Percentiles rank a stretch among this genome's conserved stretches.
phyloP scores from a whole-genome alignment of 2,888 invertebrate genomes.

The Lithophane ornitopus region DNA sequence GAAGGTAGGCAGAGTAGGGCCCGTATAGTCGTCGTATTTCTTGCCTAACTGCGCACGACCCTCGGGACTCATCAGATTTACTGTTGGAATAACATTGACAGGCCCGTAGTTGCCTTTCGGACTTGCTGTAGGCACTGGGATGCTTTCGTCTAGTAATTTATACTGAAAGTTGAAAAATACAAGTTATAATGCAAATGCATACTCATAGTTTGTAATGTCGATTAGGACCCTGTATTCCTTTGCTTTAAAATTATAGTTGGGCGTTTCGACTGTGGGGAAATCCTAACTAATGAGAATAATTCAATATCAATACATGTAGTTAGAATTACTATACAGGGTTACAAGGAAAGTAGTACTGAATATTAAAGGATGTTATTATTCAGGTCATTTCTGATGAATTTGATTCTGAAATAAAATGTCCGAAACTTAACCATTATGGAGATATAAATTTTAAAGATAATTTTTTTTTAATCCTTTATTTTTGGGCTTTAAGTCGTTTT shows the following conservation, averaged over 20 bases:
- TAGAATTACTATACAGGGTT: too few relatives aligned
- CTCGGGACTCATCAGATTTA: slow-evolving; percentile 83
- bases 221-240: neutral
- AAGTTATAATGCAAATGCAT: neutral
- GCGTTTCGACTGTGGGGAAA: too few relatives aligned
- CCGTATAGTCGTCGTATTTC: slow-evolving; percentile 74
- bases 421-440: too few relatives aligned
- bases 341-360: too few relatives aligned
- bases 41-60: slow-evolving; percentile 80
- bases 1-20: slow-evolving; percentile 90
- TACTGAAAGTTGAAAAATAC: slow-evolving; percentile 81
- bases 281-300: too few relatives aligned
- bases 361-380: too few relatives aligned
- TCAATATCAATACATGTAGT: too few relatives aligned
- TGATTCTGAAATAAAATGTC: too few relatives aligned
- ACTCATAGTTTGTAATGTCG: neutral
- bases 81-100: slow-evolving; percentile 88
- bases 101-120: slow-evolving; percentile 92
- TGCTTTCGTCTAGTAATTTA: slow-evolving; percentile 74
- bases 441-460: too few relatives aligned
- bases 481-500: too few relatives aligned
- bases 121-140: slow-evolving; percentile 89
- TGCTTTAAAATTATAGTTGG: neutral
- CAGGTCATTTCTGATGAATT: too few relatives aligned
- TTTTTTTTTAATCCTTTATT: too few relatives aligned